These are phyloP conservation scores for Trematocara unimaculatum DNA, from an alignment of 2,113 vertebrate genomes.

Conservation along the genomic window DNA sequence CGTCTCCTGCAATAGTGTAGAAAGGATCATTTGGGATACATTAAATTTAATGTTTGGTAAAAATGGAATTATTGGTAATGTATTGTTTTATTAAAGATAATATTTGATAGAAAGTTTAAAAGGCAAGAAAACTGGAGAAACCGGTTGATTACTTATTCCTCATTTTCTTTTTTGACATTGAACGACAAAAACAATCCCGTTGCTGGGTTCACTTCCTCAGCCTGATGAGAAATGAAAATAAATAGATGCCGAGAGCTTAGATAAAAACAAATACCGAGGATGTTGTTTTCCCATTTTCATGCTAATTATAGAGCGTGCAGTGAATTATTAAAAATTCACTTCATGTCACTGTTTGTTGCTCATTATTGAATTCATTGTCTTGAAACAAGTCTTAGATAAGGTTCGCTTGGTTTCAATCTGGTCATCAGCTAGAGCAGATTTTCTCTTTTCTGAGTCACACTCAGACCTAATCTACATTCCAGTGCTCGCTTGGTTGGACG, in stretches of 20 bases:
- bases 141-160: not conserved
- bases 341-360: not conserved
- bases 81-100: not conserved
- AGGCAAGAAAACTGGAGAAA: not conserved
- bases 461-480: constrained; percentile 20
- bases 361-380: not conserved
- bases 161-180: not conserved
- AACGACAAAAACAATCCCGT: not conserved
- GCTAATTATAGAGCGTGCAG: not conserved
- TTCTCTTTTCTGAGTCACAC: not conserved
- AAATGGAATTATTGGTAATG: not conserved
- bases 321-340: not conserved
- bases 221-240: not conserved
- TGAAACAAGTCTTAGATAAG: not conserved
- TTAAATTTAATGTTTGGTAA: not conserved
- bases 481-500: not conserved
- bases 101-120: not conserved
- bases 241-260: not conserved
- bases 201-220: not conserved
- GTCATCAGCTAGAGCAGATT: not conserved
- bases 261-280: not conserved
- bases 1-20: not conserved
- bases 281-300: not conserved
- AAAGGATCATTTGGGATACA: not conserved
- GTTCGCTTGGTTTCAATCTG: not conserved